Conservation (phyloP, 2,888 invertebrate species). For the Torymus texanus region DNA sequence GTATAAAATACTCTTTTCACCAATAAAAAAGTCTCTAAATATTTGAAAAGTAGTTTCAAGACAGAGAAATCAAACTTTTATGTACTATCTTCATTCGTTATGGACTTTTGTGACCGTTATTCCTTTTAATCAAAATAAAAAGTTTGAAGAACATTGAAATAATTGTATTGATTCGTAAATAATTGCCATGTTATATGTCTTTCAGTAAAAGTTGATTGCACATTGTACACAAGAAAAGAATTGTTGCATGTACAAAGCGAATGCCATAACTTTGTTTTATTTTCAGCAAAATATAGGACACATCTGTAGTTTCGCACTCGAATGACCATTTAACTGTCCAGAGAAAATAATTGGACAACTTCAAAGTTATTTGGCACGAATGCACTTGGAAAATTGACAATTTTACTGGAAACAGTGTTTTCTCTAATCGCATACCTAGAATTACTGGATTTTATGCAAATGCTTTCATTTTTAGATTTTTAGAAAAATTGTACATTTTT, state of each 20-base stretch:
- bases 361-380: not conserved
- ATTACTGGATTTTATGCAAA: too few species aligned
- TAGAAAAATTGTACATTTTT: too few species aligned
- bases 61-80: too few species aligned
- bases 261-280: not conserved
- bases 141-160: not conserved
- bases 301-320: not conserved
- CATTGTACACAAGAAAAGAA: not conserved
- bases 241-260: slow-evolving; percentile 12
- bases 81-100: too few species aligned
- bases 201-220: not conserved
- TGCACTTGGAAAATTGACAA: not conserved
- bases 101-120: not conserved
- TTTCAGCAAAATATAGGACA: slow-evolving; percentile 20
- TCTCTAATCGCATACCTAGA: not conserved
- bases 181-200: not conserved
- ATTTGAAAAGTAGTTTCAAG: too few species aligned
- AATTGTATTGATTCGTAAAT: not conserved
- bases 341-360: slow-evolving; percentile 12
- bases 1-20: too few species aligned
- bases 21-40: too few species aligned
- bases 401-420: not conserved
- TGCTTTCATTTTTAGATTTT: not conserved
- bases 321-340: slow-evolving; percentile 10
- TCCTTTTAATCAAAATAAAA: not conserved